Base-by-base conservation (phyloP, 2,113 vertebrate species). In the Eidolon helvum region DNA sequence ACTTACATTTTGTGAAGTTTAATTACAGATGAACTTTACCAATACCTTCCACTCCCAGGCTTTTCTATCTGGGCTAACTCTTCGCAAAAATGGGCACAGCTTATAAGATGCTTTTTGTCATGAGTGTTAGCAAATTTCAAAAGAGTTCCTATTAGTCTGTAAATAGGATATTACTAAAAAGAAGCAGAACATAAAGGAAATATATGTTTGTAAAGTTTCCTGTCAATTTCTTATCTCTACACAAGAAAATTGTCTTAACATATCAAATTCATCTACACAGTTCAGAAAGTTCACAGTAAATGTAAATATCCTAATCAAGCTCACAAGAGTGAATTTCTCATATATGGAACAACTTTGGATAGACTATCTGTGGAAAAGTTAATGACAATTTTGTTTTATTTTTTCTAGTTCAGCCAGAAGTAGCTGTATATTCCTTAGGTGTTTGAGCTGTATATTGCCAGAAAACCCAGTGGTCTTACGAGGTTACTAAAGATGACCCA, bases 21-120 rank as follows among this genome's bases (percentile, higher is more conserved):
- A 97, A 98, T 98, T 97, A 90, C 43, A 83, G 10, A 71, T 87
- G 78, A 96, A 93, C 21, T 94, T 92, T 96, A 93, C 5, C 45
- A 72, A 7, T 10, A 28, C 2, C 5, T 30, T 61, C 2, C 14
- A 43, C 26, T 14, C 68, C 22, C 1, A 87, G 79, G n/a, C 87
- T 96, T 96, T 96, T 48, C 22, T 50, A 75, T 87, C 10, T 3
- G 45, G 45, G 16, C 1, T 63, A 89, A 69, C 35, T 89, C 86
- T 97, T 93, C 24, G 11, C 71, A 94, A 85, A 96, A 97, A 66
- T 30, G 92, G 53, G 33, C 45, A 48, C 22, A 87, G 7, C 0
- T 79, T 90, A 61, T 50, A 11, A 78, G 22, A 38, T 94, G n/a
- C n/a, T n/a, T 87, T 88, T 92, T 78, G 21, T 68, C 96, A 48